These are phyloP conservation scores for Porites evermanni DNA, from an alignment of 92 coral and sea anemone species.

Conservation along the genomic window DNA sequence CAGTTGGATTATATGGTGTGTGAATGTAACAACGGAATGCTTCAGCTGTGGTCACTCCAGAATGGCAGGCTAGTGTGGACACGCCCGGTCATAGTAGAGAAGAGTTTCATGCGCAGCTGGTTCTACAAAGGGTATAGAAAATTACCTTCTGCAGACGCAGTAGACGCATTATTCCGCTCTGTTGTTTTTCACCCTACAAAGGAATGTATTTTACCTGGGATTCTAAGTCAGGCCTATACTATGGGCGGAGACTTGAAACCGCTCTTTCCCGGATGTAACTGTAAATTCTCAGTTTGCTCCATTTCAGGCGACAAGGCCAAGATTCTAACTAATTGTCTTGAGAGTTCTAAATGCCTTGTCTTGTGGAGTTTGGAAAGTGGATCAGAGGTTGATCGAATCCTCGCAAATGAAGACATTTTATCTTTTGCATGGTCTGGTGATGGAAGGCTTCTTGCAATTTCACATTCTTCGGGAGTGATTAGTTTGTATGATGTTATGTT, in stretches of 20 bases:
- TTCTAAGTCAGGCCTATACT: conserved; percentile 22
- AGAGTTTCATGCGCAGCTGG: no score
- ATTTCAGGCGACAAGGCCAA: conserved; percentile 21
- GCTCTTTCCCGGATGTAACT: conserved; percentile 6
- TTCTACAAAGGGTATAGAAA: no score
- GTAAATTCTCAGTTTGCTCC: conserved; percentile 29
- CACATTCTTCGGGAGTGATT: not conserved
- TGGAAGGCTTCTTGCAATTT: conserved; percentile 20
- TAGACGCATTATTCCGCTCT: not conserved
- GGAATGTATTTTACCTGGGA: conserved; percentile 27
- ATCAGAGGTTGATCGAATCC: not conserved
- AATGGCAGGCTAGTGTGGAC: conserved; percentile 15
- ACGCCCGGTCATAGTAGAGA: not conserved
- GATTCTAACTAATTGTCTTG: conserved; percentile 13
- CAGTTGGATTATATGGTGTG: conserved; percentile 30
- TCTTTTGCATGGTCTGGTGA: conserved; percentile 32
- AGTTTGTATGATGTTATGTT: not conserved
- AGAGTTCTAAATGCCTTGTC: not conserved
- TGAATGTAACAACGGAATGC: not conserved
- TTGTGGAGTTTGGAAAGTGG: conserved; percentile 42
- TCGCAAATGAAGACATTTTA: not conserved
- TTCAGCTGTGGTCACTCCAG: conserved; percentile 26
- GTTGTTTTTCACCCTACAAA: conserved; percentile 24
- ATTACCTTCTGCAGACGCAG: no score
- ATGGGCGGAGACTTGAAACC: conserved; percentile 15